Percentiles rank a stretch among this genome's conserved stretches.
Evolutionary conservation across 1,140 invertebrate species (phyloP).

Genomic region (Eurytemora carolleeae): DNA sequence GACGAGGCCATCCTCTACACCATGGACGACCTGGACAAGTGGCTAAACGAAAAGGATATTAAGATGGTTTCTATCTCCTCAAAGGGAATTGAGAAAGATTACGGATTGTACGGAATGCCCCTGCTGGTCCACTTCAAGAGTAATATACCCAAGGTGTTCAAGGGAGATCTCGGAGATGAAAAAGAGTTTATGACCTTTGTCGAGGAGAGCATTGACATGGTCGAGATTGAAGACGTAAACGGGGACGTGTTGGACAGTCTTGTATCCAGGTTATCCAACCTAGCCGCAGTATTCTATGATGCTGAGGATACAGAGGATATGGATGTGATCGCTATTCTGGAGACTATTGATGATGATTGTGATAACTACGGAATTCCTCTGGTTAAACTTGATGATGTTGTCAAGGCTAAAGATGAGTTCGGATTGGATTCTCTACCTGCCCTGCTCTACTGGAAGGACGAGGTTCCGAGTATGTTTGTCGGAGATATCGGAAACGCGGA

Average conservation of each 20-base stretch:
- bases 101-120: neutral
- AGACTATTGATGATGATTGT: constrained; percentile 77
- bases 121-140: constrained; percentile 8
- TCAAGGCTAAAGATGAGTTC: constrained; percentile 49
- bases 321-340: constrained; percentile 46
- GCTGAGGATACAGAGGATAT: neutral
- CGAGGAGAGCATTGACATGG: neutral
- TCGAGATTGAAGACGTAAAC: constrained; percentile 84
- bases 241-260: constrained; percentile 71
- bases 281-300: neutral
- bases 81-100: neutral
- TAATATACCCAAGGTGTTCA: constrained; percentile 2
- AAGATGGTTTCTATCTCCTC: neutral
- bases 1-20: neutral
- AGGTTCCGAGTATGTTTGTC: constrained; percentile 78
- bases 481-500: constrained; percentile 76
- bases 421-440: constrained; percentile 63
- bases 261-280: constrained; percentile 35
- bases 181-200: constrained; percentile 74
- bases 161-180: constrained; percentile 63
- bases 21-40: neutral
- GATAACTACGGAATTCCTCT: constrained; percentile 75
- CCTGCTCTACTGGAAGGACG: constrained; percentile 79
- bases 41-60: neutral
- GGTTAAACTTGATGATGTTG: constrained; percentile 44